A percentile compares a stretch with the other conserved stretches of the same genome.
Conservation (phyloP, 2,113 vertebrate genomes). For the Carettochelys insculpta region DNA sequence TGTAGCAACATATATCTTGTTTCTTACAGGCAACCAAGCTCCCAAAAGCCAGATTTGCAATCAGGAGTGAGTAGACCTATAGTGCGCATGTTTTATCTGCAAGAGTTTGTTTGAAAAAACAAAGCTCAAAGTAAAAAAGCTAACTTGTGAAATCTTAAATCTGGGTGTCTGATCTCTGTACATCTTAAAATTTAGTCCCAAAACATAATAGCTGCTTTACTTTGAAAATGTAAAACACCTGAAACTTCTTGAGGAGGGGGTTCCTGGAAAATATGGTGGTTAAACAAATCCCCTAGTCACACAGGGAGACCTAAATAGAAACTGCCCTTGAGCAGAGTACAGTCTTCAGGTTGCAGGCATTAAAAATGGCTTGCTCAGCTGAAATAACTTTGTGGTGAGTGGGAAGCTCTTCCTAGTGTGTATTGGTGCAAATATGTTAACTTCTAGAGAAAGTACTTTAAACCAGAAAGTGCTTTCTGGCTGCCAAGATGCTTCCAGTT, state of each 20-base stretch:
- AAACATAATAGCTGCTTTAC: background rate
- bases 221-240: background rate
- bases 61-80: background rate
- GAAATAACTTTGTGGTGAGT: background rate
- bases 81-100: background rate
- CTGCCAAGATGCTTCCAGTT: background rate
- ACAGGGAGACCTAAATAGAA: background rate
- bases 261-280: background rate
- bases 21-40: background rate
- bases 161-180: background rate
- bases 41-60: background rate
- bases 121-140: background rate
- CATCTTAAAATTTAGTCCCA: background rate
- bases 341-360: background rate
- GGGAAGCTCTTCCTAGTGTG: background rate
- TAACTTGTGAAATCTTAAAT: too few species aligned
- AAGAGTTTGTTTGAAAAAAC: background rate
- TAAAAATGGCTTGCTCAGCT: background rate
- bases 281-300: background rate
- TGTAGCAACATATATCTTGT: background rate
- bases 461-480: background rate
- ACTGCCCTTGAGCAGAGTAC: background rate
- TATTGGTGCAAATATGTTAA: background rate
- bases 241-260: background rate
- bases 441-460: background rate